Evolutionary conservation across 2,888 invertebrate genomes (phyloP), one percentile per base, ranked within the genome.

Genomic region (Caenorhabditis parvicauda): DNA sequence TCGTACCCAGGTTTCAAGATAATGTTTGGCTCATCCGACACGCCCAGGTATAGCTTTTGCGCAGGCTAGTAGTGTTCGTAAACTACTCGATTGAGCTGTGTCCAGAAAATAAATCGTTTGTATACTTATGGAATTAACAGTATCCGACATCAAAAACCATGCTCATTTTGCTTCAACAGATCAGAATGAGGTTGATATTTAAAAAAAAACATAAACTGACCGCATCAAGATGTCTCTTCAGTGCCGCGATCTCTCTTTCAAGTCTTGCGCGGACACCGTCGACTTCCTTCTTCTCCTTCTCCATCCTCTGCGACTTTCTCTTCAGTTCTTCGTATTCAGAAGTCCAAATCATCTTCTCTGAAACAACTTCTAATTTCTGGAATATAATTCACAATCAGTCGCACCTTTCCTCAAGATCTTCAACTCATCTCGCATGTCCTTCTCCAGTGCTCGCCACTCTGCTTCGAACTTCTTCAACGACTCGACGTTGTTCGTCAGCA

Each of bases 391-490:
- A 12, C 32, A n/a, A 32, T 32, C 32, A 17, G 9, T 19, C 24
- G 5, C 24, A 54, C 62, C 65, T 56, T 66, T 70, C 35, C 72
- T 57, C 28, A 72, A 39, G 7, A 52, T 17, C 29, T 70, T 70
- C 49, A 72, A 35, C 46, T 72, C 72, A 14, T 64, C 68, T n/a
- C 59, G 25, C 70, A 72, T 67, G 41, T 70, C 70, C 17, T 59
- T 58, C 47, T 72, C 70, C 32, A 70, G 32, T 17, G 61, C 48
- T 6, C 47, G 54, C 70, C 70, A 70, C 38, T 72, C 68, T 19
- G 48, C 54, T 41, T 68, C 67, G n/a, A 65, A 55, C 42, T 64
- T 55, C 47, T 61, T 58, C 35, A 69, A 27, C 0, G 64, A 58
- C 0, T 54, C 29, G 19, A 64, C 50, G 4, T 57, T 65, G 22